Evolutionary conservation across 2,113 vertebrate species (phyloP).

Genomic region (Podarcis muralis): DNA sequence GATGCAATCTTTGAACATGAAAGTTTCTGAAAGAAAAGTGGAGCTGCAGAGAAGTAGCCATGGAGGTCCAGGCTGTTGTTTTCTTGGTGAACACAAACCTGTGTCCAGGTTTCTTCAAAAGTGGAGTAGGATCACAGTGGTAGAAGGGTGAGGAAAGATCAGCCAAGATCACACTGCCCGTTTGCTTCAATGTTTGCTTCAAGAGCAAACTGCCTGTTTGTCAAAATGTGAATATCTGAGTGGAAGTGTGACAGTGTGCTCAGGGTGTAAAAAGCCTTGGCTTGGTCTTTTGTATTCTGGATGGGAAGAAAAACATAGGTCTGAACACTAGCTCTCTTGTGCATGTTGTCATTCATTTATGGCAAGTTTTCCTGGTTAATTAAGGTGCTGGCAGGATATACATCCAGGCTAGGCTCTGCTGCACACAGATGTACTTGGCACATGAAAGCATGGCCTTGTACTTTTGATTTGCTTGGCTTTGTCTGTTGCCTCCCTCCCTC

Average conservation of each 20-base stretch:
- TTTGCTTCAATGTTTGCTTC: fast-evolving
- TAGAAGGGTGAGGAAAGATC: neutral
- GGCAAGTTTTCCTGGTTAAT: neutral
- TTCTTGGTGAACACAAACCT: neutral
- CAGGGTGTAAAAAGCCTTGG: fast-evolving
- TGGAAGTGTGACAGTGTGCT: neutral
- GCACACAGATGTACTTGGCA: neutral
- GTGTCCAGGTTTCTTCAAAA: neutral
- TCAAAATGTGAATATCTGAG: neutral
- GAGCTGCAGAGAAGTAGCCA: neutral
- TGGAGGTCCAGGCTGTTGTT: neutral
- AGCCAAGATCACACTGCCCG: neutral
- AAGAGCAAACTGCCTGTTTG: neutral
- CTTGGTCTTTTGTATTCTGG: neutral
- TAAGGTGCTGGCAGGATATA: neutral
- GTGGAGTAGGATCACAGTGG: neutral
- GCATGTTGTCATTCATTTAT: neutral
- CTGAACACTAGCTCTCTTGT: neutral
- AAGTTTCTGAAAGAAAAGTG: neutral
- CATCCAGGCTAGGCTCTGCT: neutral
- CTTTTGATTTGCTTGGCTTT: constrained; percentile 1
- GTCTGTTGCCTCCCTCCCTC: neutral
- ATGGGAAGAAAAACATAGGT: fast-evolving
- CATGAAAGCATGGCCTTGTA: neutral
- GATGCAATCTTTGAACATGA: neutral